Evolutionary conservation across 2,888 invertebrate genomes (phyloP).

Genomic region (Agrochola circellaris): DNA sequence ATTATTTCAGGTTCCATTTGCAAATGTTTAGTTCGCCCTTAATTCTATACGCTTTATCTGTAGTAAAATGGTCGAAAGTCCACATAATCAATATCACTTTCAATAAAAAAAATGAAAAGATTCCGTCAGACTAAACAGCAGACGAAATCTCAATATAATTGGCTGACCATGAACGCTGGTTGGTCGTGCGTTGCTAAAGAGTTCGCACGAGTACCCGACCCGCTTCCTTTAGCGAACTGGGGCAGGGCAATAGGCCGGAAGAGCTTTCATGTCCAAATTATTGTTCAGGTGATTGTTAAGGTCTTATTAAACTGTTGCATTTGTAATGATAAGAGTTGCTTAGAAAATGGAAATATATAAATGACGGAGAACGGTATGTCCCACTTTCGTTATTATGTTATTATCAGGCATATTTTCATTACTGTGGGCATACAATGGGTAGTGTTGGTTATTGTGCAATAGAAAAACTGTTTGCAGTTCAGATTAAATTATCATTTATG

Average conservation of each 20-base stretch:
- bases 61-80: too few species aligned
- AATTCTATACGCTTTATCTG: too few species aligned
- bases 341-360: neutral
- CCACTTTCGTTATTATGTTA: too few species aligned
- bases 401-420: too few species aligned
- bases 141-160: constrained; percentile 28
- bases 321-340: neutral
- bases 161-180: constrained; percentile 2
- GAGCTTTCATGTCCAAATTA: constrained; percentile 1
- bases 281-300: constrained; percentile 5
- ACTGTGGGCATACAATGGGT: too few species aligned
- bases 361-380: too few species aligned
- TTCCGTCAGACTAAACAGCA: neutral
- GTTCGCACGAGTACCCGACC: constrained; percentile 22
- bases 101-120: neutral
- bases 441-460: too few species aligned
- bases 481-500: too few species aligned
- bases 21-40: too few species aligned
- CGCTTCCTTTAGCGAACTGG: neutral
- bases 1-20: too few species aligned
- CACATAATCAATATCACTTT: too few species aligned
- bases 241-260: constrained; percentile 6
- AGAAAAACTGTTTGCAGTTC: too few species aligned
- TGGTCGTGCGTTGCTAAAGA: constrained; percentile 20
- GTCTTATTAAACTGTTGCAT: neutral